Evolutionary conservation across 1,140 invertebrate genomes (phyloP).

Genomic region (Ctenoplectra terminalis): DNA sequence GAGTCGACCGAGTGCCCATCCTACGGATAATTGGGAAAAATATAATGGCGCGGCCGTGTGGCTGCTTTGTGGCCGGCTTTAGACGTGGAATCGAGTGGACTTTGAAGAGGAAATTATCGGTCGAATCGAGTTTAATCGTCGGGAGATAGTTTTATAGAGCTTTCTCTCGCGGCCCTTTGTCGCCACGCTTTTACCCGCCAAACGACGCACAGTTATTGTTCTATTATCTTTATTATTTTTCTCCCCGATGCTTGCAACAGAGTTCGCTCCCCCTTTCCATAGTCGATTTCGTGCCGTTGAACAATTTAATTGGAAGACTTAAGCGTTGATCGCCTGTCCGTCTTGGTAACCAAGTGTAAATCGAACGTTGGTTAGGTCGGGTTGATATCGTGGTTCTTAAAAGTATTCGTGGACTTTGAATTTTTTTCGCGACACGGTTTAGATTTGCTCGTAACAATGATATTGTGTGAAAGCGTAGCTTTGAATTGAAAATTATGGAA

Average conservation of each 20-base stretch:
- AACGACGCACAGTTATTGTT: constrained; percentile 25
- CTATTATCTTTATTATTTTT: constrained; percentile 38
- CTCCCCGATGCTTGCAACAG: not conserved
- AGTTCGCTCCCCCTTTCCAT: not conserved
- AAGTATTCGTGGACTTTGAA: too few species aligned
- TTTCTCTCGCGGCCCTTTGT: constrained; percentile 1
- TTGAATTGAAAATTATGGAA: too few species aligned
- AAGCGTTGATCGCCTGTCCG: not conserved
- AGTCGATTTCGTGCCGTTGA: too few species aligned
- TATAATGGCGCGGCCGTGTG: constrained; percentile 33
- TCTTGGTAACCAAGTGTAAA: too few species aligned
- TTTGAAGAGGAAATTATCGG: constrained; percentile 37
- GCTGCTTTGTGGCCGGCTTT: constrained; percentile 24
- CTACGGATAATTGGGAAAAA: constrained; percentile 43
- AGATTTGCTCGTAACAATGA: too few species aligned
- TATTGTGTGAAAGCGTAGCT: too few species aligned
- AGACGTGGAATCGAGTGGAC: not conserved
- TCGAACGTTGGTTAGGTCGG: too few species aligned
- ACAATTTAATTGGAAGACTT: not conserved
- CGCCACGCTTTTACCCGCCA: not conserved
- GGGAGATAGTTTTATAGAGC: constrained; percentile 32
- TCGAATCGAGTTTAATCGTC: constrained; percentile 35
- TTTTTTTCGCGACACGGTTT: too few species aligned
- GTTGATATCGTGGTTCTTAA: too few species aligned
- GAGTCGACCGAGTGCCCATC: constrained; percentile 17